Conservation (phyloP, 2,797 vertebrate genomes). For the Clamator glandarius region DNA sequence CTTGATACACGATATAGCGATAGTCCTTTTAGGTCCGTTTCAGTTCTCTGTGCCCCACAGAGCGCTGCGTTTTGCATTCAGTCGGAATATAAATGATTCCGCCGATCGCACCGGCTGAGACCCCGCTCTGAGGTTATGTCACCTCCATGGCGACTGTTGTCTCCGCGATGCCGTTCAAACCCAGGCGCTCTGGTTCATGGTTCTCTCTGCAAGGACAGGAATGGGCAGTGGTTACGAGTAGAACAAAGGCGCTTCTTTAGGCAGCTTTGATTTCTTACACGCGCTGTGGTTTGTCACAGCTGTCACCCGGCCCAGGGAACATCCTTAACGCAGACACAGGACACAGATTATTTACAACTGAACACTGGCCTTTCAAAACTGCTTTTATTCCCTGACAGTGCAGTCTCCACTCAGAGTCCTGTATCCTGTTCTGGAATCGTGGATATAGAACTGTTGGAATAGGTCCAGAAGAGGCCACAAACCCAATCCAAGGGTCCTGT, state of each 20-base stretch:
- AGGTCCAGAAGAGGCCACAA: too few species aligned
- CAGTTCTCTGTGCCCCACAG: constrained; percentile 78
- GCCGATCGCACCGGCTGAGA: constrained; percentile 62
- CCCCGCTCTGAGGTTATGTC: constrained; percentile 83
- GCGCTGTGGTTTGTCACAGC: fast-evolving
- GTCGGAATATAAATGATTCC: constrained; percentile 71
- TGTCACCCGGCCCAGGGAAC: not conserved
- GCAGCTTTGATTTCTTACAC: fast-evolving
- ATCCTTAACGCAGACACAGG: too few species aligned
- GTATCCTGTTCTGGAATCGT: too few species aligned
- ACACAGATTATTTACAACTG: fast-evolving
- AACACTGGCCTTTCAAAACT: not conserved
- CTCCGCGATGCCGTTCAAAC: constrained; percentile 90
- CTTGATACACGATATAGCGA: constrained; percentile 80
- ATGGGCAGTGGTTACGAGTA: not conserved
- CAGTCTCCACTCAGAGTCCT: not conserved
- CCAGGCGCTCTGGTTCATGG: constrained; percentile 88
- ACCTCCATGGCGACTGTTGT: constrained; percentile 94
- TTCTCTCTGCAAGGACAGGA: constrained; percentile 83
- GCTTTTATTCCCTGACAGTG: not conserved
- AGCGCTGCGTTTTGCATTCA: constrained; percentile 74
- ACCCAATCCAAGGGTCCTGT: too few species aligned
- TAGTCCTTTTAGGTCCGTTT: constrained; percentile 82
- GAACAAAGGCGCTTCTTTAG: fast-evolving
- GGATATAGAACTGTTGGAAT: too few species aligned